Base-by-base conservation (phyloP, 2,888 invertebrate genomes). In the Camptogramma bilineatum region DNA sequence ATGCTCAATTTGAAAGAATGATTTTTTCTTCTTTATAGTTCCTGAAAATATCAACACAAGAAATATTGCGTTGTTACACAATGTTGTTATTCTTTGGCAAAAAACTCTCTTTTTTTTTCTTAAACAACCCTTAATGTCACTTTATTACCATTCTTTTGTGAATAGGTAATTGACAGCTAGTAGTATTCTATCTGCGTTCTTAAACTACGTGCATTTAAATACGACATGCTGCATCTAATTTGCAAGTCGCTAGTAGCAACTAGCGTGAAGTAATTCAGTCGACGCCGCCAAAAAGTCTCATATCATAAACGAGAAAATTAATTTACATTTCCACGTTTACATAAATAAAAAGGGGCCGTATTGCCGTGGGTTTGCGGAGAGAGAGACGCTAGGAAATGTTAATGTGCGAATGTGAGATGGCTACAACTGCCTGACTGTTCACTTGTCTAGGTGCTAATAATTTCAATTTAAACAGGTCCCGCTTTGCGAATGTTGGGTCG, bases 291-390 rank as follows among this genome's bases (percentile, higher is more conserved):
- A 84, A 87, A 87, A 82, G 78, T 83, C 80, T 83, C 76, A 77
- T 86, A 85, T 81, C 78, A 83, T 86, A 84, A 87, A 84, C 80
- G 84, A 75, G 73, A 76, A 84, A 86, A 88, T 88, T 87, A 89
- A 89, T 88, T 88, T 87, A 84, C 86, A 89, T 88, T 87, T 84
- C 78, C 79, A 78, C 86, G 81, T 84, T 88, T 83, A 86, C 83
- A 83, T 87, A 85, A 86, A 87, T 86, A 86, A 84, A 79, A 68
- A 81, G 77, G 77, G 79, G 77, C 75, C 73, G 77, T 84, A 84
- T 82, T 82, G 81, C 82, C 77, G 75, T 79, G 74, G 78, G 77
- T 79, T 83, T 80, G 79, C 73, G 77, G 78, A 67, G 57, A 67
- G 71, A 70, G 69, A 73, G 65, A 71, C 73, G 70, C 70, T 72